Conservation (phyloP, 2,113 vertebrate species). For the Pseudorectes ferrugineus region DNA sequence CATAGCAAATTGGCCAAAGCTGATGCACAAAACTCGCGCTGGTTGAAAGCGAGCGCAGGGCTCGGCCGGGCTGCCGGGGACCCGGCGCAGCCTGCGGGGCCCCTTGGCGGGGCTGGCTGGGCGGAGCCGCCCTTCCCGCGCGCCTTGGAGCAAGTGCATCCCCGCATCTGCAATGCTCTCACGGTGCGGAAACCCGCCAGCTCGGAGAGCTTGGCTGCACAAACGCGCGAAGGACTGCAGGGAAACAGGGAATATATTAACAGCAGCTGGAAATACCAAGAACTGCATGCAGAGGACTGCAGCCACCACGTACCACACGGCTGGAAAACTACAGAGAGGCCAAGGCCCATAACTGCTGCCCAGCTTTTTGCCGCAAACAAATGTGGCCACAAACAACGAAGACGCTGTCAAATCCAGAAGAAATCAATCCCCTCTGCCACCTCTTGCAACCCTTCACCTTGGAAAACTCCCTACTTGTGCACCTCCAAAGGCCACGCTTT, state of each 20-base stretch:
- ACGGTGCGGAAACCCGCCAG: constrained; percentile 65
- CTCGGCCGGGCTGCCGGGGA: constrained; percentile 48
- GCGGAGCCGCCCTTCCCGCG: constrained; percentile 51
- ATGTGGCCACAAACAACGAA: not conserved
- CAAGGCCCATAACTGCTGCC: not conserved
- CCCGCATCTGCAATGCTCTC: constrained; percentile 77
- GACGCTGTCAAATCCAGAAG: not conserved
- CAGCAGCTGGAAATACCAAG: constrained; percentile 62
- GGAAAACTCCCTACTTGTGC: not conserved
- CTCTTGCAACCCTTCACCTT: not conserved
- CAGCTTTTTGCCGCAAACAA: not conserved
- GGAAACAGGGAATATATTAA: constrained; percentile 44
- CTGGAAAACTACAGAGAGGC: not conserved
- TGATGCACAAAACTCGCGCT: constrained; percentile 51
- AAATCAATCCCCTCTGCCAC: not conserved
- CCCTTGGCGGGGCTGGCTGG: constrained; percentile 46
- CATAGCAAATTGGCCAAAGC: constrained; percentile 77
- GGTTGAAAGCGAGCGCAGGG: constrained; percentile 63
- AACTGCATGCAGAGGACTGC: not conserved
- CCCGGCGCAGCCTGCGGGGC: constrained; percentile 32
- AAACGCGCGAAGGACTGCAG: not conserved
- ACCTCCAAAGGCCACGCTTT: not conserved
- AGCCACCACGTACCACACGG: constrained; percentile 35
- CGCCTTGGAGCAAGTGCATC: constrained; percentile 73
- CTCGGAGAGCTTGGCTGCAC: constrained; percentile 36